Percentiles rank a stretch among this genome's conserved stretches.
These are phyloP conservation scores for Sebastes itinus DNA, from an alignment of 2,797 vertebrate species.

Conservation along the genomic window DNA sequence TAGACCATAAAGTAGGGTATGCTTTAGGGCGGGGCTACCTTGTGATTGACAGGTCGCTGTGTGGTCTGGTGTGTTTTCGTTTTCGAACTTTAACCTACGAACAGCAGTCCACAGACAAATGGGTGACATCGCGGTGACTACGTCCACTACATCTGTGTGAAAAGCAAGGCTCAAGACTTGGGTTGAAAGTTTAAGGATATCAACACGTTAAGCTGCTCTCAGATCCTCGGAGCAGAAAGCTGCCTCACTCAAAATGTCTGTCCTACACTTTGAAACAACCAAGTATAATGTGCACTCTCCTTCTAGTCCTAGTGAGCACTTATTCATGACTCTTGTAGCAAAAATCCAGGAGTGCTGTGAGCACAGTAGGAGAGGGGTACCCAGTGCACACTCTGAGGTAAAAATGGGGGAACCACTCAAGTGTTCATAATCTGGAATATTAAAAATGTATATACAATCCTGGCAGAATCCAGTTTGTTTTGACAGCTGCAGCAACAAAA, in stretches of 20 bases:
- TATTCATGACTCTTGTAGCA: neutral
- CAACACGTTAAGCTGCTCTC: neutral
- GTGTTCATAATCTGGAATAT: constrained; percentile 35
- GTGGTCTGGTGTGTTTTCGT: too few relatives aligned
- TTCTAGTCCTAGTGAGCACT: neutral
- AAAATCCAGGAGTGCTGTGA: neutral
- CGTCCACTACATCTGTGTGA: neutral
- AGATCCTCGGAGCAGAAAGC: neutral
- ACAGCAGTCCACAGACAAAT: too few relatives aligned
- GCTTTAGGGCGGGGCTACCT: too few relatives aligned
- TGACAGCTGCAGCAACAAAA: constrained; percentile 1
- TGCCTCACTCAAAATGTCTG: neutral
- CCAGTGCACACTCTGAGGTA: neutral
- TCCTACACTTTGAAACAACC: neutral
- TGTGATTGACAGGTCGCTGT: too few relatives aligned
- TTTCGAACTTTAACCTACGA: too few relatives aligned
- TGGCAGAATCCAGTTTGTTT: constrained; percentile 13
- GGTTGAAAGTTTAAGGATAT: neutral
- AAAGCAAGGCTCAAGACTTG: neutral
- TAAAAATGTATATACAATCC: constrained; percentile 34
- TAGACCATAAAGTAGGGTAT: too few relatives aligned
- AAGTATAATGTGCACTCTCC: neutral
- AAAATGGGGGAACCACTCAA: constrained; percentile 26
- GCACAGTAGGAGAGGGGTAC: neutral
- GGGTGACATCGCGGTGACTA: too few relatives aligned